Conservation (phyloP, 2,113 vertebrate species). For the Phoxinus phoxinus region DNA sequence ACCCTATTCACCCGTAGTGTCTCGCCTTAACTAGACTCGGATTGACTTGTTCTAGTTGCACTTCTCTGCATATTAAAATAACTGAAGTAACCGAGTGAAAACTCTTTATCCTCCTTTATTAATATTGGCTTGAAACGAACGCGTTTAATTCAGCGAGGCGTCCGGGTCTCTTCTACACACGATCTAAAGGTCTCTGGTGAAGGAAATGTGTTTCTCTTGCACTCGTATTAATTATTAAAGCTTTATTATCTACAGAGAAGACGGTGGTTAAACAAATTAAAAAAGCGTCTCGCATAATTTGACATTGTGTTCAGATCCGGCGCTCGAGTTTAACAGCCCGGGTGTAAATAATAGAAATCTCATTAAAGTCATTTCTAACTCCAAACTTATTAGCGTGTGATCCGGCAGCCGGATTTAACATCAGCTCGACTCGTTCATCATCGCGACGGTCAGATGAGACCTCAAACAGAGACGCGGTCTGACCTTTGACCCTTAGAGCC, state of each 20-base stretch:
- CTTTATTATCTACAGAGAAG: slow-evolving; percentile 1
- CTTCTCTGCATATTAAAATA: not conserved
- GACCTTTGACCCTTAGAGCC: slow-evolving; percentile 32
- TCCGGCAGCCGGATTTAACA: not conserved
- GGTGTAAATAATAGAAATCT: slow-evolving; percentile 23
- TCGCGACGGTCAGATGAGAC: not conserved
- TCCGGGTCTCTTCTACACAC: not conserved
- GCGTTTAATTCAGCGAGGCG: not conserved
- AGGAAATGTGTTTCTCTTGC: slow-evolving; percentile 7
- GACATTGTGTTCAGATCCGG: not conserved
- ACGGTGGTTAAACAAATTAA: not conserved
- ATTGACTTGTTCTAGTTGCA: not conserved
- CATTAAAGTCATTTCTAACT: not conserved
- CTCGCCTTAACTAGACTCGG: not conserved
- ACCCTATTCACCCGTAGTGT: no score
- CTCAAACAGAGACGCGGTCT: not conserved
- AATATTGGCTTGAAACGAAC: not conserved
- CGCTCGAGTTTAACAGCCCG: not conserved
- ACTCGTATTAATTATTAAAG: slow-evolving; percentile 30
- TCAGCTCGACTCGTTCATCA: not conserved
- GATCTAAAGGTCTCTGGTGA: slow-evolving; percentile 3
- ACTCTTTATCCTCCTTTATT: not conserved
- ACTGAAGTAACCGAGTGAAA: not conserved
- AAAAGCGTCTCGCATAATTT: not conserved
- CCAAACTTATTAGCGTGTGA: not conserved